Evolutionary conservation across 2,888 invertebrate species (phyloP).

Genomic region (Axea sp.): DNA sequence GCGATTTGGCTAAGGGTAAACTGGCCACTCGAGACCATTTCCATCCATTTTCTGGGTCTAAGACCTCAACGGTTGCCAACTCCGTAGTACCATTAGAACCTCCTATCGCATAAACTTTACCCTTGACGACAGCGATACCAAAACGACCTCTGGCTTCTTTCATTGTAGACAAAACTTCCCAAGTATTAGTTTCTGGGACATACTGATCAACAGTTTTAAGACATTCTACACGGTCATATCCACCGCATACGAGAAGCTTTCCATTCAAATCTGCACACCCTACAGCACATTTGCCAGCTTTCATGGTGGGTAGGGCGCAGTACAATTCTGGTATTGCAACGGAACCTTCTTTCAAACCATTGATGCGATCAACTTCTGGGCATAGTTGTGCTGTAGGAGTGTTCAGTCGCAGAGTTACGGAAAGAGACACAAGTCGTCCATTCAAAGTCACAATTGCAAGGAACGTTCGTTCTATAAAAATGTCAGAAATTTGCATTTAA

Average conservation of each 20-base stretch:
- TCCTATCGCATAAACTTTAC: slow-evolving; percentile 88
- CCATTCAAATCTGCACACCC: slow-evolving; percentile 87
- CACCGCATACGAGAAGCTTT: slow-evolving; percentile 88
- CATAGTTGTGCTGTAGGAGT: slow-evolving; percentile 71
- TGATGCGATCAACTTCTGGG: slow-evolving; percentile 63
- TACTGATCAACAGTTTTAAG: slow-evolving; percentile 88
- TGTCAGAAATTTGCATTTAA: too few species aligned
- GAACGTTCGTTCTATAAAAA: slow-evolving; percentile 83
- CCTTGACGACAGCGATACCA: slow-evolving; percentile 85
- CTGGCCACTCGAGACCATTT: slow-evolving; percentile 80
- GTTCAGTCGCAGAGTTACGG: slow-evolving; percentile 82
- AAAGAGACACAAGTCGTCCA: slow-evolving; percentile 83
- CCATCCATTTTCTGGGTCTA: slow-evolving; percentile 78
- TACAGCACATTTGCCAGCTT: slow-evolving; percentile 86
- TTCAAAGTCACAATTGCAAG: slow-evolving; percentile 84
- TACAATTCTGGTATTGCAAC: slow-evolving; percentile 82
- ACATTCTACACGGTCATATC: slow-evolving; percentile 92
- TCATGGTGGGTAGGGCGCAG: slow-evolving; percentile 83
- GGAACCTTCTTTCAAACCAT: slow-evolving; percentile 65
- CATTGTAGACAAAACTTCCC: slow-evolving; percentile 87
- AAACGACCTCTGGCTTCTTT: slow-evolving; percentile 88
- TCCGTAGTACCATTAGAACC: slow-evolving; percentile 92
- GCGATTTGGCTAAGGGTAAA: slow-evolving; percentile 77
- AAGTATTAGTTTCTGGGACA: slow-evolving; percentile 85
- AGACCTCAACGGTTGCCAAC: slow-evolving; percentile 86